phyloP scores from a whole-genome alignment of 2,888 invertebrate genomes.

The Chrysopilus asiliformis region DNA sequence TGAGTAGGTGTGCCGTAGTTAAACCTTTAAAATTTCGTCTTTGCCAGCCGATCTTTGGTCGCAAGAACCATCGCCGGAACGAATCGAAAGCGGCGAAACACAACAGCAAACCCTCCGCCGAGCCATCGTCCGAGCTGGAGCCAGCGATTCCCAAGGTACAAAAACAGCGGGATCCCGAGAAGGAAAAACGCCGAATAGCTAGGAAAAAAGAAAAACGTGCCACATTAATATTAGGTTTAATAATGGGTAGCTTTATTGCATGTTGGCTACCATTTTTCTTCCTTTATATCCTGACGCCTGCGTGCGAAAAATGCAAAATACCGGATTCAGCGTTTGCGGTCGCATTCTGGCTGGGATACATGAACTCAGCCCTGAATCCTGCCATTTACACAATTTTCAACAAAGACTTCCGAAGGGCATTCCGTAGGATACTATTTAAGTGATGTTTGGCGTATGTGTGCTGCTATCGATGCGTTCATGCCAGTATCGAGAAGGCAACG shows the following conservation, averaged over 20 bases:
- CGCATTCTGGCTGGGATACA: constrained; percentile 94
- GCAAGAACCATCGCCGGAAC: constrained; percentile 40
- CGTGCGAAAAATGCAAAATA: constrained; percentile 60
- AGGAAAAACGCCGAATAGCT: constrained; percentile 84
- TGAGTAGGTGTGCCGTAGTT: constrained; percentile 79
- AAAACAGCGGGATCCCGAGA: constrained; percentile 79
- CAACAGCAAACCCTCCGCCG: constrained; percentile 35
- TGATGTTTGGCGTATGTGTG: constrained; percentile 81
- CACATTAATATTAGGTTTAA: constrained; percentile 88
- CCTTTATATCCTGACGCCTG: constrained; percentile 74
- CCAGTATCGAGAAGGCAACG: constrained; percentile 37
- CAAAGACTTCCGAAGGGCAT: constrained; percentile 92
- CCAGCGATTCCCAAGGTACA: constrained; percentile 57
- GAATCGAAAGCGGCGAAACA: constrained; percentile 28
- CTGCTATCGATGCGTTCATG: constrained; percentile 59
- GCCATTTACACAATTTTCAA: constrained; percentile 96
- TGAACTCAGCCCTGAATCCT: constrained; percentile 92
- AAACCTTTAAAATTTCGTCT: constrained; percentile 76
- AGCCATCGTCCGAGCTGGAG: constrained; percentile 42
- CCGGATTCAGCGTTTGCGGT: constrained; percentile 77
- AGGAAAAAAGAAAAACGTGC: constrained; percentile 94
- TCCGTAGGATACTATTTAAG: constrained; percentile 90
- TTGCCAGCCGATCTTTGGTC: constrained; percentile 74
- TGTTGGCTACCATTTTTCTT: constrained; percentile 99
- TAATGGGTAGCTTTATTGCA: constrained; percentile 97